A percentile compares a stretch with the other conserved stretches of the same genome.
Conservation (phyloP, 1,140 invertebrate species). For the Achatina immaculata region DNA sequence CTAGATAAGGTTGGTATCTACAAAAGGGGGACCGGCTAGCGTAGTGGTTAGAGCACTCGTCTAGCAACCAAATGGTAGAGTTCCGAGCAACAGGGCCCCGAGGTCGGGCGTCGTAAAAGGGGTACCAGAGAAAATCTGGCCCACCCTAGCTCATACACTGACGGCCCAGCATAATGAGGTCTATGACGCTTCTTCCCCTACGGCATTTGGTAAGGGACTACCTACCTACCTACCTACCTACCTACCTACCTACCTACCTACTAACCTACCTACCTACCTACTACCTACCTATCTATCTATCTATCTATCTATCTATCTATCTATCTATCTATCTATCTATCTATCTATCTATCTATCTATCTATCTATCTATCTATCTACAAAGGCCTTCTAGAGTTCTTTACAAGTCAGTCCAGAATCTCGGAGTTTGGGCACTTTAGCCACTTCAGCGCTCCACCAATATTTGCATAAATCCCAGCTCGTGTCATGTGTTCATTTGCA, state of each 20-base stretch:
- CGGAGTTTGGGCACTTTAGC: not conserved
- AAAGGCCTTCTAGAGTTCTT: not conserved
- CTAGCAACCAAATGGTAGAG: too few species aligned
- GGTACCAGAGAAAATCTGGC: not conserved
- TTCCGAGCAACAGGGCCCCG: not conserved
- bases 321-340: constrained; percentile 4
- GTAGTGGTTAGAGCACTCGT: too few species aligned
- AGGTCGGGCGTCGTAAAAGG: not conserved
- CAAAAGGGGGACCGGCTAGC: too few species aligned
- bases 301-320: constrained; percentile 4
- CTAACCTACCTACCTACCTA: too few species aligned
- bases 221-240: not conserved
- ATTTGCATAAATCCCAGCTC: not conserved
- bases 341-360: constrained; percentile 4
- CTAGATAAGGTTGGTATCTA: not conserved
- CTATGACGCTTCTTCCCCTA: too few species aligned
- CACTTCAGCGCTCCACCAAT: not conserved
- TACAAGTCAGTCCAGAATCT: not conserved
- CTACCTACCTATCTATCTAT: too few species aligned
- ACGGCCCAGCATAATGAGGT: too few species aligned
- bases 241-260: not conserved
- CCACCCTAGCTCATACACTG: too few species aligned
- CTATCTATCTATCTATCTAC: constrained; percentile 1
- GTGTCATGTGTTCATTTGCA: not conserved
- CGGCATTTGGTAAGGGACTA: not conserved